These are phyloP conservation scores for Astreopora myriophthalma DNA, from an alignment of 64 coral and sea anemone genomes.

Conservation along the genomic window DNA sequence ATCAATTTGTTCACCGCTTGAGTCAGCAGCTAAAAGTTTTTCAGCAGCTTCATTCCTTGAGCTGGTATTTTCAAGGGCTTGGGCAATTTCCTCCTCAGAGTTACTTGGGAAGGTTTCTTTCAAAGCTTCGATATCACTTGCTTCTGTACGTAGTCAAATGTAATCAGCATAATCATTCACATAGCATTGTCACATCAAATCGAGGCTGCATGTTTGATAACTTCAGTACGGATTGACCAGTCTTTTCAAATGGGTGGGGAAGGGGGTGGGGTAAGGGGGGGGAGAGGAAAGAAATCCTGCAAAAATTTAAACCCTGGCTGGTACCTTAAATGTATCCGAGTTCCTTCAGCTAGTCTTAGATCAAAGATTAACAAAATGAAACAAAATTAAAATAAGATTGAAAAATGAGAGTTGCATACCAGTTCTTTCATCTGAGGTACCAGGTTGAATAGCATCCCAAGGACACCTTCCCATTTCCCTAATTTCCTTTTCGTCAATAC, in stretches of 20 bases:
- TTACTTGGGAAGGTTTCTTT: conserved; percentile 19
- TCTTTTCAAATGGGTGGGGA: not conserved
- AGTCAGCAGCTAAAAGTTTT: not conserved
- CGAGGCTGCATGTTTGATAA: not conserved
- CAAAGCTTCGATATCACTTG: not conserved
- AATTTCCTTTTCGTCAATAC: not conserved
- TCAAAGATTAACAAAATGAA: not conserved
- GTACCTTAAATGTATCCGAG: not conserved
- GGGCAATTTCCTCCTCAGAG: conserved; percentile 36
- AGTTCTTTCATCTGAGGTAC: conserved; percentile 10
- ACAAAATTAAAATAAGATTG: not conserved
- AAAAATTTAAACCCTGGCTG: not conserved
- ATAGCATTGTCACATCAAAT: conserved; percentile 1
- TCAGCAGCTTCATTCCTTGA: conserved; percentile 29
- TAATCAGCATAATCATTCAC: not conserved
- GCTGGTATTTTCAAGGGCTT: conserved; percentile 11
- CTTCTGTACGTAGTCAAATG: not conserved
- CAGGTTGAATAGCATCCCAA: not conserved
- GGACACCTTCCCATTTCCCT: not conserved
- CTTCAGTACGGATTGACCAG: not conserved
- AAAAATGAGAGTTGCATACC: not conserved
- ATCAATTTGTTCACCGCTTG: not conserved
- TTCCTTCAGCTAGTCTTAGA: not conserved
- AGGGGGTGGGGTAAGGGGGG: not conserved
- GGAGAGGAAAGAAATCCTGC: not conserved